A percentile compares a stretch with the other conserved stretches of the same genome.
Evolutionary conservation across 1,140 invertebrate genomes (phyloP).

Genomic region (Pomacea maculata): DNA sequence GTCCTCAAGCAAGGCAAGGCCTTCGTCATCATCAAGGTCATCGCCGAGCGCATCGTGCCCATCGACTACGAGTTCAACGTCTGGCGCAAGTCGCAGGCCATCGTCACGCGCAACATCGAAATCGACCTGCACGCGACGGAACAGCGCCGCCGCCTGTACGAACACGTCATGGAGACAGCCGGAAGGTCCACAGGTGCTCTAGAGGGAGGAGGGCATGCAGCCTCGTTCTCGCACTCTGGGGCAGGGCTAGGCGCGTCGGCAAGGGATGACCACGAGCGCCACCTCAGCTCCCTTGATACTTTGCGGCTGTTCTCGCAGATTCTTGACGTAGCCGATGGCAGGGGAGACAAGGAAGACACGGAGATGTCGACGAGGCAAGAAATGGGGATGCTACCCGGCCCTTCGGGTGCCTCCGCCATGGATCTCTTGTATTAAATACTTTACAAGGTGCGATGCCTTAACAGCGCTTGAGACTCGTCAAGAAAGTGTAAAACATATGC

Average conservation of each 20-base stretch:
- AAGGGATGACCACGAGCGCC: conserved; percentile 35
- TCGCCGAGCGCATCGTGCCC: conserved; percentile 59
- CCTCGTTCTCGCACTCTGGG: conserved; percentile 2
- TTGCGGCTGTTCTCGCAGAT: conserved; percentile 54
- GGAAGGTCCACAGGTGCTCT: conserved; percentile 14
- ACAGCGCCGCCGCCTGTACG: conserved; percentile 55
- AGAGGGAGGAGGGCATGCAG: background rate
- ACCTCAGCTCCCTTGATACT: conserved; percentile 51
- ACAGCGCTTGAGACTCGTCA: too few relatives aligned
- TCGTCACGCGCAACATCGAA: conserved; percentile 62
- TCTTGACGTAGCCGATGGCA: conserved; percentile 51
- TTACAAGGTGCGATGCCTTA: too few relatives aligned
- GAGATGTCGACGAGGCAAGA: conserved; percentile 38
- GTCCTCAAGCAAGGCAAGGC: conserved; percentile 57
- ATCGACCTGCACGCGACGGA: conserved; percentile 61
- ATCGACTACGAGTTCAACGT: conserved; percentile 59
- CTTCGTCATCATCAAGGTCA: conserved; percentile 56
- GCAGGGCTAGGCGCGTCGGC: background rate
- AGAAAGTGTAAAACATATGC: too few relatives aligned
- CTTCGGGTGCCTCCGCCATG: conserved; percentile 7
- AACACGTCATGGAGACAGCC: conserved; percentile 55
- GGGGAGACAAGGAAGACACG: conserved; percentile 48
- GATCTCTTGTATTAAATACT: conserved; percentile 33
- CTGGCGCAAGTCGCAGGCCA: conserved; percentile 62
- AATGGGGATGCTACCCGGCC: conserved; percentile 33